phyloP scores from a whole-genome alignment of 2,113 vertebrate genomes.

The Dinomys branickii region DNA sequence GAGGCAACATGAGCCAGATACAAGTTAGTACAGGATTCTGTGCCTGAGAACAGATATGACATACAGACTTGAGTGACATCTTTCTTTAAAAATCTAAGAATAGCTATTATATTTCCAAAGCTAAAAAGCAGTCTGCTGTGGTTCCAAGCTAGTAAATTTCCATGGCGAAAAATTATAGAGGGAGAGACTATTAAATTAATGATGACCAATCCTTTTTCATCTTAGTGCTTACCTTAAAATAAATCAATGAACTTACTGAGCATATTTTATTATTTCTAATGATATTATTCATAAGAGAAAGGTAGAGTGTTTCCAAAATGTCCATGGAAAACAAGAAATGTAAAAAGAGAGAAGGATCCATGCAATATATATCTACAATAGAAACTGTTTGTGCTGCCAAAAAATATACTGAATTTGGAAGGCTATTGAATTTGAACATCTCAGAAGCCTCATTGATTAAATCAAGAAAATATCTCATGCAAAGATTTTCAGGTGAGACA shows the following conservation, averaged over 20 bases:
- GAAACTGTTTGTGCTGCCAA: not conserved
- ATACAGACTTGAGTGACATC: slow-evolving; percentile 58
- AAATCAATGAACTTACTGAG: not conserved
- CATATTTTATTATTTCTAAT: slow-evolving; percentile 8
- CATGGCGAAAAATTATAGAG: slow-evolving; percentile 21
- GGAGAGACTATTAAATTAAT: slow-evolving; percentile 44
- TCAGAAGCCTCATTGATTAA: not conserved
- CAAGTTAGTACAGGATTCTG: slow-evolving; percentile 57
- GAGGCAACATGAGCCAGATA: not conserved
- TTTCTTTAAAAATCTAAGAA: slow-evolving; percentile 67
- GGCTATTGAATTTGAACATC: not conserved
- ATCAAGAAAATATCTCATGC: not conserved
- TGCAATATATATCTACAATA: not conserved
- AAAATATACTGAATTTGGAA: not conserved
- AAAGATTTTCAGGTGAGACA: not conserved
- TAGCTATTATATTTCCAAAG: slow-evolving; percentile 42
- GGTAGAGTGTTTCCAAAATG: not conserved
- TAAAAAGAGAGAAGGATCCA: not conserved
- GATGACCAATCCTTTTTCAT: not conserved
- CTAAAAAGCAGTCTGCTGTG: not conserved
- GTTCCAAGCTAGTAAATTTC: not conserved
- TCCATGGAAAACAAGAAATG: not conserved
- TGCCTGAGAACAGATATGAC: slow-evolving; percentile 60
- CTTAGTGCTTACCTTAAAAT: slow-evolving; percentile 29
- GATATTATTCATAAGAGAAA: not conserved